Percentiles rank a stretch among this genome's conserved stretches.
phyloP scores from a whole-genome alignment of 2,888 invertebrate species.

The Diadromus collaris region DNA sequence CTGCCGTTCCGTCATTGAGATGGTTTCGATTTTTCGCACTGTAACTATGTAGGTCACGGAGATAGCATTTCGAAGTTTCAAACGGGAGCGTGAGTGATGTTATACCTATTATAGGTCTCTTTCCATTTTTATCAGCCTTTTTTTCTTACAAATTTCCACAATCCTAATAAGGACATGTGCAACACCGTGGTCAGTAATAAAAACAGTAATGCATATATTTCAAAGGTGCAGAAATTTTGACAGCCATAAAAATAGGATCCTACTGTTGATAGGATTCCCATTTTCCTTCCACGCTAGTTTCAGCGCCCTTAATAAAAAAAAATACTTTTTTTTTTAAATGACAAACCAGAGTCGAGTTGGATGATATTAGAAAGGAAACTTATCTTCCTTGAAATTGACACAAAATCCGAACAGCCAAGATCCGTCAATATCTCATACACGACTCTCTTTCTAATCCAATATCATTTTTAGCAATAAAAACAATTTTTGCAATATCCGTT shows the following conservation, averaged over 20 bases:
- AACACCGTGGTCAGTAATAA: too few relatives aligned
- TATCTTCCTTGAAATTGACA: background rate
- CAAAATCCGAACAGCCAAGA: background rate
- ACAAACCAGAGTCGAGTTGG: background rate
- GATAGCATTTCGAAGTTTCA: background rate
- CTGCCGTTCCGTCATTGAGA: conserved; percentile 15
- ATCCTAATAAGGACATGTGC: too few relatives aligned
- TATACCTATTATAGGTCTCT: background rate
- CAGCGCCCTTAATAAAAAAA: background rate
- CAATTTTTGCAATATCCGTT: conserved; percentile 49
- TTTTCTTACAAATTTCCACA: background rate
- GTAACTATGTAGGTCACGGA: background rate
- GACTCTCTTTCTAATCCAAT: background rate
- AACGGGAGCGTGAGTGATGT: background rate
- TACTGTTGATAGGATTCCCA: background rate
- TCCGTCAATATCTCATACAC: background rate
- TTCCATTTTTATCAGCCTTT: background rate
- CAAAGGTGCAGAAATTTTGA: too few relatives aligned
- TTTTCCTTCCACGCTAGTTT: background rate
- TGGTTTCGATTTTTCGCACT: background rate
- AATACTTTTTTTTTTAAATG: background rate
- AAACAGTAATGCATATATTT: too few relatives aligned
- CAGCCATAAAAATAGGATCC: background rate
- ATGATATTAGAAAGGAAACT: background rate
- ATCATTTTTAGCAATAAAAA: background rate